Evolutionary conservation across 2,888 invertebrate species (phyloP).

Genomic region (Glaucopsyche alexis): DNA sequence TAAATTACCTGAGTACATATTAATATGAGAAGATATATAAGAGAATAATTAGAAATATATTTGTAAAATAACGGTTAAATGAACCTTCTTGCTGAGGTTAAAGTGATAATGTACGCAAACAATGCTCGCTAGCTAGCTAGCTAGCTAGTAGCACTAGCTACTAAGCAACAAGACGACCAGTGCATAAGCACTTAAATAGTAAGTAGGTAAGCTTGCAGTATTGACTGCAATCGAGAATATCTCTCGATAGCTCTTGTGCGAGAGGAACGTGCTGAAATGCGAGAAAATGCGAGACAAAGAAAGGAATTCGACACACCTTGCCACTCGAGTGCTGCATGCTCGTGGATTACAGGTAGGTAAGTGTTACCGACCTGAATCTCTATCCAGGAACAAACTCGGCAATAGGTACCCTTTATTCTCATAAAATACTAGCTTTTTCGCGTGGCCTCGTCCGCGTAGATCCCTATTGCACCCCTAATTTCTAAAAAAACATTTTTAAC

Average conservation of each 20-base stretch:
- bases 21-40: no score
- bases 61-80: no score
- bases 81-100: no score
- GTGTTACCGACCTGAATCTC: not conserved
- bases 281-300: conserved; percentile 29
- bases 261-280: conserved; percentile 36
- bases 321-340: not conserved
- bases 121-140: no score
- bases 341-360: not conserved
- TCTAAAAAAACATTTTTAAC: no score
- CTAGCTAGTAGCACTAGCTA: not conserved
- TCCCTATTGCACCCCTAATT: no score
- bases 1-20: no score
- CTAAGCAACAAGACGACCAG: not conserved
- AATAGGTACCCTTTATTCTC: no score
- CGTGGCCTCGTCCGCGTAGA: no score
- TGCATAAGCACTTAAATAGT: conserved; percentile 4
- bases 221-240: conserved; percentile 35
- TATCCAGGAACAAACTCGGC: not conserved
- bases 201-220: conserved; percentile 21
- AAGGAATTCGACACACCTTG: conserved; percentile 35
- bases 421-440: no score
- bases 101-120: not conserved
- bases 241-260: conserved; percentile 34
- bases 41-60: no score